Evolutionary conservation across 2,797 vertebrate genomes (phyloP).

Genomic region (Pelodytes ibericus): DNA sequence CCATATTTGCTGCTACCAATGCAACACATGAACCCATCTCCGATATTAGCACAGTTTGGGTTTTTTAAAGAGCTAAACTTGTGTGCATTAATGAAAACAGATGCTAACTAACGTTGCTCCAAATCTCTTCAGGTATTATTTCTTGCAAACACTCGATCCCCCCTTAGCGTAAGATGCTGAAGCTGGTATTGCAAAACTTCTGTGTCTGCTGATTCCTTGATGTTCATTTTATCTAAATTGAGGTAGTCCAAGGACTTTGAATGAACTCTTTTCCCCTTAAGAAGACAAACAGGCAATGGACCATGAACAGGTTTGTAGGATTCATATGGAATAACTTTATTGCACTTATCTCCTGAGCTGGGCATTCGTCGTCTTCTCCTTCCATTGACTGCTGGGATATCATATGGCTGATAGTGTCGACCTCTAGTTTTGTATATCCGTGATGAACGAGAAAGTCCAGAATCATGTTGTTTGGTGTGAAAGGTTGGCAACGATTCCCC

Average conservation of each 20-base stretch:
- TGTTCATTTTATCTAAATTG: slow-evolving; percentile 94
- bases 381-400: slow-evolving; percentile 88
- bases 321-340: slow-evolving; percentile 80
- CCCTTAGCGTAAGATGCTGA: slow-evolving; percentile 90
- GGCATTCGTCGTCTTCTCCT: slow-evolving; percentile 87
- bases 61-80: slow-evolving; percentile 12
- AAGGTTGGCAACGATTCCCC: slow-evolving; percentile 71
- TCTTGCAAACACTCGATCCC: slow-evolving; percentile 86
- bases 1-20: slow-evolving; percentile 41
- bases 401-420: slow-evolving; percentile 92
- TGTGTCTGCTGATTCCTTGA: slow-evolving; percentile 90
- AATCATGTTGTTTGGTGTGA: slow-evolving; percentile 77
- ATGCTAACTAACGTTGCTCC: slow-evolving; percentile 31
- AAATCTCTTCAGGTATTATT: slow-evolving; percentile 83
- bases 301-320: slow-evolving; percentile 81
- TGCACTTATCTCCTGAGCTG: slow-evolving; percentile 89
- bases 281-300: slow-evolving; percentile 87
- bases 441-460: slow-evolving; percentile 81
- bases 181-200: slow-evolving; percentile 93
- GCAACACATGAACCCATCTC: slow-evolving; percentile 15
- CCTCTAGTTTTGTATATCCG: slow-evolving; percentile 85
- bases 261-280: slow-evolving; percentile 89
- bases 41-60: background rate
- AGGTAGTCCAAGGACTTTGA: slow-evolving; percentile 98
- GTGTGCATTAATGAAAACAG: slow-evolving; percentile 36